Evolutionary conservation across 2,113 vertebrate genomes (phyloP).

Genomic region (Pimephales promelas): DNA sequence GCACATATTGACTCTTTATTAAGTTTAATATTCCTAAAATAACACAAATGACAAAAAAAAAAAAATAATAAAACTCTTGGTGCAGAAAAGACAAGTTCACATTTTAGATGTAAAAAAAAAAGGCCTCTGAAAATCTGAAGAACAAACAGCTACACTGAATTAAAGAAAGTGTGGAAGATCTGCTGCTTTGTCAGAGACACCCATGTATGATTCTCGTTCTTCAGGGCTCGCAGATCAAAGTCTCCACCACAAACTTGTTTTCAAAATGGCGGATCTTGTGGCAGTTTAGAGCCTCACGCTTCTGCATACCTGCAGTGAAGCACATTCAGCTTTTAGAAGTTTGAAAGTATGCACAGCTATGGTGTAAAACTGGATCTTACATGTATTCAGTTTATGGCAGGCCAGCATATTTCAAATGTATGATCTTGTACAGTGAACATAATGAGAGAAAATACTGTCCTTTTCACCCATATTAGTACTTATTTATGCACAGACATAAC

Average conservation of each 20-base stretch:
- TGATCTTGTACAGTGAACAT: not conserved
- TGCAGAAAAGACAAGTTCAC: constrained; percentile 15
- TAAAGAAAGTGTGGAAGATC: not conserved
- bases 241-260: constrained; percentile 87
- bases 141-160: not conserved
- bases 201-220: not conserved
- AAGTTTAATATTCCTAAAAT: not conserved
- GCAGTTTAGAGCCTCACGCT: constrained; percentile 85
- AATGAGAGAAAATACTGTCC: not conserved
- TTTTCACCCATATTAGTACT: not conserved
- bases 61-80: not conserved
- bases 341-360: not conserved
- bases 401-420: not conserved
- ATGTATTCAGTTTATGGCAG: not conserved
- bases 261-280: constrained; percentile 90
- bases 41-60: too few species aligned
- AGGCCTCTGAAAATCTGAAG: not conserved
- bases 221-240: constrained; percentile 86
- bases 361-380: not conserved
- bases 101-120: not conserved
- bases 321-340: not conserved
- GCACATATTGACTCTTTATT: not conserved
- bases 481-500: not conserved
- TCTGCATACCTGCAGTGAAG: constrained; percentile 85
- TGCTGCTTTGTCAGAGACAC: not conserved